Conservation (phyloP, 2,797 vertebrate species). For the Tenualosa thibaudeaui region DNA sequence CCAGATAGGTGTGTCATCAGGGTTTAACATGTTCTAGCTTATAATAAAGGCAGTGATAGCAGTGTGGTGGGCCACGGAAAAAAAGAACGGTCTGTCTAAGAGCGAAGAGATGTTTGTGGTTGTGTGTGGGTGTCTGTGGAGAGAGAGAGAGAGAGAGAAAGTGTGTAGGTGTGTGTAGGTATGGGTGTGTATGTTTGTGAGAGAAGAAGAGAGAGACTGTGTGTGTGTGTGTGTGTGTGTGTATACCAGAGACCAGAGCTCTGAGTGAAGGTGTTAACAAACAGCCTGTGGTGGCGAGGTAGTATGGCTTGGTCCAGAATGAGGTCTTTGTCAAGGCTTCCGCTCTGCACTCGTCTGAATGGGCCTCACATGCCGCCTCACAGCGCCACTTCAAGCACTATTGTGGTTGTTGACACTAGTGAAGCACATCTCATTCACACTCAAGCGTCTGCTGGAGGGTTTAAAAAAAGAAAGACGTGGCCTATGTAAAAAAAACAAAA, state of each 20-base stretch:
- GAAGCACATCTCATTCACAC: constrained; percentile 72
- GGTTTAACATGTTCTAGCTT: not conserved
- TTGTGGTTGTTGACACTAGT: constrained; percentile 71
- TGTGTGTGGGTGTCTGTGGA: not conserved
- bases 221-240: not conserved
- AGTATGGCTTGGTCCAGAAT: not conserved
- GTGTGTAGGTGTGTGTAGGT: not conserved
- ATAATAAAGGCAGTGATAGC: not conserved
- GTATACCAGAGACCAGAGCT: not conserved
- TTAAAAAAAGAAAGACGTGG: constrained; percentile 34
- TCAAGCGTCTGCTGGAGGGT: constrained; percentile 57
- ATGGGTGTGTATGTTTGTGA: constrained; percentile 39
- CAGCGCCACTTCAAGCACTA: constrained; percentile 71
- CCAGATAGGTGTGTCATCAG: not conserved
- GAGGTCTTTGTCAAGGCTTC: constrained; percentile 49
- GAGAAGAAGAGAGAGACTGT: not conserved
- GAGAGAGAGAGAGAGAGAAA: not conserved
- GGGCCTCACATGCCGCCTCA: constrained; percentile 49
- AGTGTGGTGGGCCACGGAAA: not conserved
- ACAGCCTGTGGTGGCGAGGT: not conserved
- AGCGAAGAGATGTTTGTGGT: not conserved
- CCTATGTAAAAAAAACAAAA: constrained; percentile 14
- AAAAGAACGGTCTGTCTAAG: not conserved
- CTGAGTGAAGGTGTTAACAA: constrained; percentile 8
- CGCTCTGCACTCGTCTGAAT: constrained; percentile 61